Percentiles rank a stretch among this genome's conserved stretches.
Evolutionary conservation across 1,140 invertebrate species (phyloP).

Genomic region (Gonatopus flavifemur): DNA sequence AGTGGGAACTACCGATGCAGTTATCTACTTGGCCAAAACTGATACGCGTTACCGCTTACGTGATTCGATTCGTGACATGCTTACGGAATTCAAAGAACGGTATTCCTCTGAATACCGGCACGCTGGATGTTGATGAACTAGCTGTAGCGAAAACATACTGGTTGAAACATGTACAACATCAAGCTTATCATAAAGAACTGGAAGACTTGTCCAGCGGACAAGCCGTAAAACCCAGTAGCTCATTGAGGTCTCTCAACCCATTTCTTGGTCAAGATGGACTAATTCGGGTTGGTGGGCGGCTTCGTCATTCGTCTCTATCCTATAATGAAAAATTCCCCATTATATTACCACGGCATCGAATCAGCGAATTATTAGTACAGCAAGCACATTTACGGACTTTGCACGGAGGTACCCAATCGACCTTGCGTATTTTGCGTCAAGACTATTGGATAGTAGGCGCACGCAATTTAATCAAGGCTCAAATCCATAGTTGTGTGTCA

Average conservation of each 20-base stretch:
- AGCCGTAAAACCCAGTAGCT: not conserved
- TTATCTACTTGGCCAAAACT: conserved; percentile 1
- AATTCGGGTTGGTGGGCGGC: conserved; percentile 46
- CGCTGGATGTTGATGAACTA: not conserved
- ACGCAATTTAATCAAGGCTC: conserved; percentile 12
- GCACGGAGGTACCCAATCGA: conserved; percentile 27
- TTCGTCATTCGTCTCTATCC: conserved; percentile 31
- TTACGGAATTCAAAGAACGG: not conserved
- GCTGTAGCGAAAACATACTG: not conserved
- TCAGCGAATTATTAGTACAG: conserved; percentile 39
- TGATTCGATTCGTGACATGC: not conserved
- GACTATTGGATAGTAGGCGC: conserved; percentile 16
- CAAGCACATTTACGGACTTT: conserved; percentile 25
- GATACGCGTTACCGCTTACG: not conserved
- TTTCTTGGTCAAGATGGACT: conserved; percentile 42
- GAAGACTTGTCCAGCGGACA: not conserved
- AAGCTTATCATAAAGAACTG: conserved; percentile 1
- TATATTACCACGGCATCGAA: conserved; percentile 36
- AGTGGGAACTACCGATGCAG: not conserved
- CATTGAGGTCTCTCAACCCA: conserved; percentile 26
- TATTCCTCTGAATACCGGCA: not conserved
- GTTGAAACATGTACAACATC: not conserved
- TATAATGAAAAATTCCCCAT: conserved; percentile 49
- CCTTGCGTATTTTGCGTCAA: conserved; percentile 8
- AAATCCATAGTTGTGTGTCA: conserved; percentile 28